phyloP scores from a whole-genome alignment of 1,140 invertebrate genomes.

The Bathynomus jamesi region DNA sequence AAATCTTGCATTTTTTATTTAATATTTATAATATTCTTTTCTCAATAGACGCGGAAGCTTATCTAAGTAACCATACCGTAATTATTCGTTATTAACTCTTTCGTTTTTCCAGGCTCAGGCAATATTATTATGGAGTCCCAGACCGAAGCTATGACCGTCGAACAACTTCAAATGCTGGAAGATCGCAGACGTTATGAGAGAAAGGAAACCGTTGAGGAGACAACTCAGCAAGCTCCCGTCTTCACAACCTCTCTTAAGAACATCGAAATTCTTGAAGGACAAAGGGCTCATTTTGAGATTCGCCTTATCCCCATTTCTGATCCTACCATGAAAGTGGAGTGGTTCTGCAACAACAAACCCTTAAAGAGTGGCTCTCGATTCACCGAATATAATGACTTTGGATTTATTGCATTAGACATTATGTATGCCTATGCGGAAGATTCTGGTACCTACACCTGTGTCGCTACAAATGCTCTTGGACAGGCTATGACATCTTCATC shows the following conservation, averaged over 20 bases:
- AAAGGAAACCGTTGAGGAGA: slow-evolving; percentile 62
- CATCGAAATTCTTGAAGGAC: slow-evolving; percentile 86
- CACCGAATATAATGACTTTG: slow-evolving; percentile 87
- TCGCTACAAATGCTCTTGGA: slow-evolving; percentile 74
- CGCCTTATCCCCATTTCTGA: slow-evolving; percentile 92
- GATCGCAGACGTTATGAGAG: slow-evolving; percentile 68
- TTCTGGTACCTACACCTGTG: slow-evolving; percentile 81
- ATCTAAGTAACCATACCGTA: no score
- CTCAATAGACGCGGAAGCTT: no score
- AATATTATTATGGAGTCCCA: slow-evolving; percentile 68
- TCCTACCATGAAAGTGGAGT: slow-evolving; percentile 92
- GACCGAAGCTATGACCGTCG: slow-evolving; percentile 65
- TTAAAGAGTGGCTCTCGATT: slow-evolving; percentile 64
- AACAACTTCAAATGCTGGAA: slow-evolving; percentile 80
- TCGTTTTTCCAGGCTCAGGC: slow-evolving; percentile 21
- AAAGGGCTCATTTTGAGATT: slow-evolving; percentile 92
- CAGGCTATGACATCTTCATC: slow-evolving; percentile 75
- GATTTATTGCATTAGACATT: slow-evolving; percentile 86
- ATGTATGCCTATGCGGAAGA: slow-evolving; percentile 85
- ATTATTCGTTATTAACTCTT: not conserved
- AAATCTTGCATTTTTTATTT: no score
- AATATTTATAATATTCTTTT: no score
- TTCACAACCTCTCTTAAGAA: slow-evolving; percentile 86
- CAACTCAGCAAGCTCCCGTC: slow-evolving; percentile 76
- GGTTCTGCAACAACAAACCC: slow-evolving; percentile 89